These are phyloP conservation scores for Exephanes ischioxanthus DNA, from an alignment of 2,888 invertebrate genomes.

Conservation along the genomic window DNA sequence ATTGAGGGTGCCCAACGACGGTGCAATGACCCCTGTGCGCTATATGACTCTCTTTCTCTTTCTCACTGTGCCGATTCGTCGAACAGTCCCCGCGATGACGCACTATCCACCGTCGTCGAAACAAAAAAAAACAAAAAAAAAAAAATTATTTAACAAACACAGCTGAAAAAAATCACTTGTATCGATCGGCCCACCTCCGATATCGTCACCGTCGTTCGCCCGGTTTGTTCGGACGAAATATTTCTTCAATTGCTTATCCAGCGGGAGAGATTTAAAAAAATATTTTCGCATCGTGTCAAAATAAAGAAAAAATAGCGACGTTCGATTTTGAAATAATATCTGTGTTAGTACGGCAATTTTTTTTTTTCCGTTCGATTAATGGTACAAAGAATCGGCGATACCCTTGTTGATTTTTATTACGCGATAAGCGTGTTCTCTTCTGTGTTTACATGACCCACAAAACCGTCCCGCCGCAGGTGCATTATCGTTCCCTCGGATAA, in stretches of 20 bases:
- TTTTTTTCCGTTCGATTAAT: neutral
- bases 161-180: slow-evolving; percentile 24
- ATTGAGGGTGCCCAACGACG: slow-evolving; percentile 78
- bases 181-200: slow-evolving; percentile 23
- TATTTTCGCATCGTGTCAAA: slow-evolving; percentile 7
- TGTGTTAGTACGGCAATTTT: neutral
- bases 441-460: slow-evolving; percentile 29
- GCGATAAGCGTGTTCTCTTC: slow-evolving; percentile 11
- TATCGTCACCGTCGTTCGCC: slow-evolving; percentile 47
- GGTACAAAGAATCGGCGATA: neutral
- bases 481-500: slow-evolving; percentile 26
- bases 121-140: slow-evolving; percentile 68
- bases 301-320: neutral
- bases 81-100: slow-evolving; percentile 75
- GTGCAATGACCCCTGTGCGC: slow-evolving; percentile 80
- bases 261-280: slow-evolving; percentile 12
- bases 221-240: slow-evolving; percentile 66
- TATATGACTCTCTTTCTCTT: slow-evolving; percentile 43
- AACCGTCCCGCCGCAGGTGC: slow-evolving; percentile 49
- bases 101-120: slow-evolving; percentile 73
- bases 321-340: slow-evolving; percentile 1
- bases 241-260: slow-evolving; percentile 49
- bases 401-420: neutral
- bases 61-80: slow-evolving; percentile 77
- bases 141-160: slow-evolving; percentile 79